A percentile compares a stretch with the other conserved stretches of the same genome.
These are phyloP conservation scores for Austrolebias charrua DNA, from an alignment of 2,797 vertebrate genomes.

Conservation along the genomic window DNA sequence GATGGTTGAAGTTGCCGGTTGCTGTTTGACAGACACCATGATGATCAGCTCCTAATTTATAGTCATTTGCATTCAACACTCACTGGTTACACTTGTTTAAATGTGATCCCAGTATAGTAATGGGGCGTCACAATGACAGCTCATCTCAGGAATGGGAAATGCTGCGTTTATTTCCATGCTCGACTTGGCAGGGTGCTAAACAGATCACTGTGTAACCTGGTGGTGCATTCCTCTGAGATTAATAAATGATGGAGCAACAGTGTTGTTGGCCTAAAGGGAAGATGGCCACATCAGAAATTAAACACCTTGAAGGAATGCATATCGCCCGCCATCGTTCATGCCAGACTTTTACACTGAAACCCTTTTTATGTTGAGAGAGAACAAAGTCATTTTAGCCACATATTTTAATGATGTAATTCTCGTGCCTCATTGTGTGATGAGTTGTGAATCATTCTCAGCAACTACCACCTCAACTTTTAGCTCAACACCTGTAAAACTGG, in stretches of 20 bases:
- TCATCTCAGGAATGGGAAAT: slow-evolving; percentile 22
- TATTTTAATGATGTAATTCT: too few relatives aligned
- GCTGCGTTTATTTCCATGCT: slow-evolving; percentile 22
- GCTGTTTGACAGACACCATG: slow-evolving; percentile 9
- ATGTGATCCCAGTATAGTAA: not conserved
- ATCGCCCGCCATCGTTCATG: too few relatives aligned
- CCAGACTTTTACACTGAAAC: too few relatives aligned
- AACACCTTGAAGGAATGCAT: not conserved
- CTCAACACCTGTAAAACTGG: too few relatives aligned
- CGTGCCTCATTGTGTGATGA: too few relatives aligned
- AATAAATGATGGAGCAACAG: slow-evolving; percentile 66
- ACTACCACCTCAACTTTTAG: too few relatives aligned
- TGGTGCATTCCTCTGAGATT: slow-evolving; percentile 58
- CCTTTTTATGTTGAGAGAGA: too few relatives aligned
- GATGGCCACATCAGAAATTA: slow-evolving; percentile 11
- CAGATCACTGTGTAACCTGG: slow-evolving; percentile 8
- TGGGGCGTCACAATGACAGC: not conserved
- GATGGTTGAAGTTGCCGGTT: too few relatives aligned
- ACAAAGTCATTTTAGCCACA: too few relatives aligned
- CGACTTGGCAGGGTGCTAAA: slow-evolving; percentile 26
- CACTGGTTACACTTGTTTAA: not conserved
- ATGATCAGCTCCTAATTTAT: slow-evolving; percentile 34
- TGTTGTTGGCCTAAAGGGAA: slow-evolving; percentile 1
- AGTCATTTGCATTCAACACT: slow-evolving; percentile 28
- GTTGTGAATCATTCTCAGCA: too few relatives aligned